Base-by-base conservation (phyloP, 2,113 vertebrate species). In the Heptranchias perlo region DNA sequence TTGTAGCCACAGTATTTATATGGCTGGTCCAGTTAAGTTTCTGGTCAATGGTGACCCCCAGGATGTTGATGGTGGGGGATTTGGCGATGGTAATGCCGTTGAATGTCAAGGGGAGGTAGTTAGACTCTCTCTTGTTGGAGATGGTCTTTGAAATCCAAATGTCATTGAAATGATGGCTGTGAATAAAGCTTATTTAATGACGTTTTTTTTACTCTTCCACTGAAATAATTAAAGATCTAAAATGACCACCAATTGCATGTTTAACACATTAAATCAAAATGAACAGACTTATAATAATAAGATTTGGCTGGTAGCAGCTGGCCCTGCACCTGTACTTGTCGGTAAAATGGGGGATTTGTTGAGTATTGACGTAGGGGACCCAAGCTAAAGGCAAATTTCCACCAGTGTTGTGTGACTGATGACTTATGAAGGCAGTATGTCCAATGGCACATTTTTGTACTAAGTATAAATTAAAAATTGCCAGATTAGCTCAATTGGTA, bases 101-200 rank as follows among this genome's bases (percentile, higher is more conserved):
- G n/a, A n/a, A n/a, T n/a, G n/a, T n/a, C n/a, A n/a, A n/a, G n/a
- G n/a, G n/a, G n/a, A n/a, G n/a, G n/a, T n/a, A n/a, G n/a, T n/a
- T n/a, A n/a, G n/a, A n/a, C n/a, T n/a, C n/a, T n/a, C n/a, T n/a
- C n/a, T n/a, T n/a, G n/a, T n/a, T n/a, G n/a, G n/a, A n/a, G n/a
- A n/a, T n/a, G n/a, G n/a, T n/a, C n/a, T 92, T 92, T n/a, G 58
- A 92, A 89, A 89, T 89, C 86, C 21, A 35, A 89, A 35, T 58
- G 52, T 13, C 58, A 35, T 89, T 89, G 52, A 92, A 92, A 44
- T 82, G 16, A 82, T 16, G 31, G 35, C 54, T 39, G 31, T n/a
- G 58, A 58, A 28, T 35, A 52, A 91, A 91, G 35, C 2, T 61
- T 35, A 21, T 61, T 92, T 21, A 62, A 92, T n/a, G 89, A 61